Evolutionary conservation across 2,797 vertebrate genomes (phyloP).

Genomic region (Enteromius radiatus): DNA sequence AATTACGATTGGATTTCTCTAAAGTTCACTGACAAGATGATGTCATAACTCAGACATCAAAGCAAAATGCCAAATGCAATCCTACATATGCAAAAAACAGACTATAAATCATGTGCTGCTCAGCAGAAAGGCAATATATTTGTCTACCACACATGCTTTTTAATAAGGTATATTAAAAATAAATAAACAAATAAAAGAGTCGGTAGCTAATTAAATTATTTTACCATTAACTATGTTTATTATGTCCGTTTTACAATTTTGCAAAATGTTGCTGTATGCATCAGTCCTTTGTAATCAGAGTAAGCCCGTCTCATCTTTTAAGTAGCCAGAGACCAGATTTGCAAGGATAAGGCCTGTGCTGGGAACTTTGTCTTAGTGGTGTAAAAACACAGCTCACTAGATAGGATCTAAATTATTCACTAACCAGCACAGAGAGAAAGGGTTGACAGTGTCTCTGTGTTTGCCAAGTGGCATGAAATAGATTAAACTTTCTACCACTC

Average conservation of each 20-base stretch:
- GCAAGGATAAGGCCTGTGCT: neutral
- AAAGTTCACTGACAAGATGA: constrained; percentile 11
- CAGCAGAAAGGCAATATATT: neutral
- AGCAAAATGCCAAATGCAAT: neutral
- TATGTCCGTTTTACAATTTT: neutral
- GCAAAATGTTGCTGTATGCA: neutral
- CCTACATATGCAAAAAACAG: constrained; percentile 11
- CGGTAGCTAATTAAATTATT: neutral
- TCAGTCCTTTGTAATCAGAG: neutral
- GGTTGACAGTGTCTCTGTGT: neutral
- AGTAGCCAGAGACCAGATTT: constrained; percentile 16
- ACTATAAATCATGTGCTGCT: neutral
- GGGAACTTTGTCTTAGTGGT: constrained; percentile 12
- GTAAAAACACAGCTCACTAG: constrained; percentile 8
- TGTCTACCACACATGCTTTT: neutral
- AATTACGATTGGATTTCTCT: constrained; percentile 3
- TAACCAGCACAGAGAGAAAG: constrained; percentile 12
- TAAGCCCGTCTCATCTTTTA: constrained; percentile 22
- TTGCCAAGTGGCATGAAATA: neutral
- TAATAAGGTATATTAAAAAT: neutral
- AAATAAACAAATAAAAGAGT: neutral
- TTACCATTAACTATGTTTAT: neutral
- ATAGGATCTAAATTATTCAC: constrained; percentile 37
- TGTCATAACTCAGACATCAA: constrained; percentile 14
- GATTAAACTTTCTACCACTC: neutral